Base-by-base conservation (phyloP, 2,888 invertebrate species). In the Drosophila pegasa region DNA sequence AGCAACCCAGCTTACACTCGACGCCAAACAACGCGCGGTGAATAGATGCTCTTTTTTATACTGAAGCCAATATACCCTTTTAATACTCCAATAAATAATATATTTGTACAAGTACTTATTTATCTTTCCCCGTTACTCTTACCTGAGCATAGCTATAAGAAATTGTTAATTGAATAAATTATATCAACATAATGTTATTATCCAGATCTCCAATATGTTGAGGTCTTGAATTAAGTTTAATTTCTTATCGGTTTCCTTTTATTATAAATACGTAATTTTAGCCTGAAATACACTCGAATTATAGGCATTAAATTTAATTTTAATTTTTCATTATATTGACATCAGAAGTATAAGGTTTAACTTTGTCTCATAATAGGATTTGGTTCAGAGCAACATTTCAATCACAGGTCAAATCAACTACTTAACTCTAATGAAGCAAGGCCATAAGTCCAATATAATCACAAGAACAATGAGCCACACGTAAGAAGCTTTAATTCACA, bases 1-100 rank as follows among this genome's bases (percentile, higher is more conserved):
- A 60, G 25, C 47, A 33, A 1, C n/a, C 35, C 33, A 25, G 55
- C 18, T 38, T 40, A 50, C 51, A 47, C 51, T 25, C 35, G 20
- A 55, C 10, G 43, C 14, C 40, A 54, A 55, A 50, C 61, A 50
- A 55, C 80, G 68, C 59, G 35, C 29, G 27, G 47, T 47, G 7
- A 67, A 54, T 43, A 35, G 50, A 47, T 43, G 2, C 2, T 6
- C 10, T 4, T 18, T 0, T 25, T 45, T 7, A 9, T 54, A 12
- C 5, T 31, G 37, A 38, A 16, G 48, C 40, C 16, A 16, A 29
- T 20, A 47, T 41, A 47, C 68, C 29, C 67, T 64, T 31, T 16
- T n/a, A 4, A 29, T n/a, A 20, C 9, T n/a, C 0, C n/a, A n/a
- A 4, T 43, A n/a, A 43, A 10, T 20, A 40, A 12, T 40, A 20